phyloP scores from a whole-genome alignment of 2,113 vertebrate genomes.

The Tonatia bakeri region DNA sequence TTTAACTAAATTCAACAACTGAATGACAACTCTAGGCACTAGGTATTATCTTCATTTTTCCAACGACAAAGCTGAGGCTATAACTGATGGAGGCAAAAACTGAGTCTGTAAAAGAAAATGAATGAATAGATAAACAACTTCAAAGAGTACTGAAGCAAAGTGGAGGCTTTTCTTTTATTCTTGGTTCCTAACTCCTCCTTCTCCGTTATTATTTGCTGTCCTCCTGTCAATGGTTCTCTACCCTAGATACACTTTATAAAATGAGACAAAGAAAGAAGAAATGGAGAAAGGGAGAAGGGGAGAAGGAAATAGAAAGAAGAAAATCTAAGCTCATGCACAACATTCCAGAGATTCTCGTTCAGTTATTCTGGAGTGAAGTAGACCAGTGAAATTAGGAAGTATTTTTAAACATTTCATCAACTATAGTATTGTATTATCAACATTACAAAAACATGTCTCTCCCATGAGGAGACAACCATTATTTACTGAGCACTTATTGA shows the following conservation, averaged over 20 bases:
- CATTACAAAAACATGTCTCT: not conserved
- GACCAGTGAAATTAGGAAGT: not conserved
- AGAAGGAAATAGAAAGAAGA: not conserved
- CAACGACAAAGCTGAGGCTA: not conserved
- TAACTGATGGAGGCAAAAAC: not conserved
- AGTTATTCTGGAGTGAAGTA: not conserved
- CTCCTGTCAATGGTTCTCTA: not conserved
- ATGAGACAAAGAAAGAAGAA: not conserved
- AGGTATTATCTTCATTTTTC: slow-evolving; percentile 9
- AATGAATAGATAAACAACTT: not conserved
- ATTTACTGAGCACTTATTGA: not conserved
- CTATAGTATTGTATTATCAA: not conserved
- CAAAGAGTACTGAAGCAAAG: not conserved
- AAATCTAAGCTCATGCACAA: not conserved
- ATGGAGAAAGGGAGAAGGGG: not conserved
- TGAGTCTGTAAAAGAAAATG: not conserved
- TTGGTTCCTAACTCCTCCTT: not conserved
- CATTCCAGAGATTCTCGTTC: not conserved
- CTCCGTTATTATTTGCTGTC: not conserved
- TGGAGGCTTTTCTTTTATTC: not conserved
- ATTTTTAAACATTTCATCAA: slow-evolving; percentile 3
- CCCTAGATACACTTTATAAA: not conserved
- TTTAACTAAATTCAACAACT: not conserved
- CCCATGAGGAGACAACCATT: not conserved
- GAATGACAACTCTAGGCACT: not conserved